Conservation (phyloP, 2,797 vertebrate species). For the Onychomys leucogaster region DNA sequence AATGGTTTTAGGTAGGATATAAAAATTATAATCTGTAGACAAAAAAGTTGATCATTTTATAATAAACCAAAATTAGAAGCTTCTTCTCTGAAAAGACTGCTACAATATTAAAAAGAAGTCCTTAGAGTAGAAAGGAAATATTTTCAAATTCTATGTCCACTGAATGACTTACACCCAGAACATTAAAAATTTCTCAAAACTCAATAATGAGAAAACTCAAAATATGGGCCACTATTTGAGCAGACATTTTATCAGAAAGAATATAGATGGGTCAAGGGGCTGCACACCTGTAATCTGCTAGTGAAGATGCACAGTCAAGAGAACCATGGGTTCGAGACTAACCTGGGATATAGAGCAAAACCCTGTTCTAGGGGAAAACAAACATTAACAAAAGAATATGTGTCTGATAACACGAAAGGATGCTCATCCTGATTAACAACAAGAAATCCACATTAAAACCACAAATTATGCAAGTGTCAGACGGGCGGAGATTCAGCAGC, state of each 20-base stretch:
- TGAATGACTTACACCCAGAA: not conserved
- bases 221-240: not conserved
- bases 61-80: constrained; percentile 39
- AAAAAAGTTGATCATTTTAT: constrained; percentile 22
- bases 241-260: not conserved
- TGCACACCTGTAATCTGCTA: not conserved
- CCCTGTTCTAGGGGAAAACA: not conserved
- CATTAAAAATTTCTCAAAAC: constrained; percentile 44
- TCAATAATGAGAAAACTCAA: not conserved
- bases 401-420: not conserved
- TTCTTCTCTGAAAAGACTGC: not conserved
- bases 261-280: too few relatives aligned
- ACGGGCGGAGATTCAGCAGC: not conserved
- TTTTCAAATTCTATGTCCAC: constrained; percentile 32
- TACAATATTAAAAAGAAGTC: not conserved
- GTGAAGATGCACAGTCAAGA: not conserved
- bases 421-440: not conserved
- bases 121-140: not conserved
- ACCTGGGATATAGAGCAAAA: not conserved
- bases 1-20: not conserved
- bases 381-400: not conserved
- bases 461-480: too few relatives aligned
- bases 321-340: not conserved
- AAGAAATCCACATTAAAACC: not conserved
- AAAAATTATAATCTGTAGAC: not conserved